These are phyloP conservation scores for Polyodon spathula DNA, from an alignment of 2,113 vertebrate species.

Conservation along the genomic window DNA sequence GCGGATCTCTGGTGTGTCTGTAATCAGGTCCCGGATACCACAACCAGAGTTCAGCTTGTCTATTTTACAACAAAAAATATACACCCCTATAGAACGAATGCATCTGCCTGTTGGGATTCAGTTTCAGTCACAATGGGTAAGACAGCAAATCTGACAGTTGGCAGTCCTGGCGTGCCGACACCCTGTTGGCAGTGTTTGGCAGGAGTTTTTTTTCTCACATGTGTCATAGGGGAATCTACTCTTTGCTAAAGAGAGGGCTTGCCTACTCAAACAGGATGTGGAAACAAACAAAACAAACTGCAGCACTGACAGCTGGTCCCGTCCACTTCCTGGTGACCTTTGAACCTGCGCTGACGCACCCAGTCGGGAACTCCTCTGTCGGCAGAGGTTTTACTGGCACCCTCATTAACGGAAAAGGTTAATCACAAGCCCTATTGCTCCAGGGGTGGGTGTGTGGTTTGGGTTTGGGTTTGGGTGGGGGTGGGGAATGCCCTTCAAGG, in stretches of 20 bases:
- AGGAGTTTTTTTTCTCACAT: not conserved
- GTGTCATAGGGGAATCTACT: not conserved
- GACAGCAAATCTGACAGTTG: no score
- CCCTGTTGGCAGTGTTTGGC: no score
- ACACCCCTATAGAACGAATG: not conserved
- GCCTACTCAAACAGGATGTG: not conserved
- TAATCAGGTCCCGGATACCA: no score
- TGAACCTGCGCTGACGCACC: slow-evolving; percentile 14
- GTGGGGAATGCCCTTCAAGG: slow-evolving; percentile 50
- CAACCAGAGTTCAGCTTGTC: no score
- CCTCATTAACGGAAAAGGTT: slow-evolving; percentile 21
- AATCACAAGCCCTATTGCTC: slow-evolving; percentile 25
- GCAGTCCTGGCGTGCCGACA: no score
- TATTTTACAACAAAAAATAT: no score
- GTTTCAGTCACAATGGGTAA: no score
- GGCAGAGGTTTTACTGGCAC: slow-evolving; percentile 14
- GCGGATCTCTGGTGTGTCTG: no score
- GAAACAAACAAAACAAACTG: not conserved
- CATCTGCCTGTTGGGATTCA: no score
- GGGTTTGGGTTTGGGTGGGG: slow-evolving; percentile 33
- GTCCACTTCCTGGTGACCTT: not conserved
- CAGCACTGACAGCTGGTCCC: not conserved
- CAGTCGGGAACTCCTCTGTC: slow-evolving; percentile 31
- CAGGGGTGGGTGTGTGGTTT: slow-evolving; percentile 19
- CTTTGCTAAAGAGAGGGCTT: not conserved